Base-by-base conservation (phyloP, 2,888 invertebrate genomes). In the Drosophila parthenogenetica region DNA sequence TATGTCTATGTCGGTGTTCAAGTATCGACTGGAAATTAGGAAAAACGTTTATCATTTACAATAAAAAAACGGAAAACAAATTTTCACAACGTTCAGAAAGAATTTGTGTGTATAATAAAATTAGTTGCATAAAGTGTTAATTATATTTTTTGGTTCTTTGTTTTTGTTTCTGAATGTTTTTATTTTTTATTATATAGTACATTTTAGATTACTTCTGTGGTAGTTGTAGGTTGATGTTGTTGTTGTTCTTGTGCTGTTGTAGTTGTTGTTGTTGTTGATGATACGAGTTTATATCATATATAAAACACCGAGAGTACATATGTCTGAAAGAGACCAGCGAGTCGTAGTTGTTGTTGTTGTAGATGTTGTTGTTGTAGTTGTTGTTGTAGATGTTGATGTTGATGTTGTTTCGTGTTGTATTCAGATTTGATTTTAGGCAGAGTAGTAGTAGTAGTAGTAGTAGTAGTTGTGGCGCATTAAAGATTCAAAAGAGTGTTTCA, bases 401-500 rank as follows among this genome's bases (percentile, higher is more conserved):
- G 65, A 68, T 77, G 67, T 71, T 68, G 68, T 83, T 70, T 71
- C 54, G 54, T 62, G 61, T 74, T 68, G 45, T 55, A 49, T 58
- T 48, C 48, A 48, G 45, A 48, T 49, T 40, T 49, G 16, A 61
- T 71, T 57, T 59, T 67, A 72, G 86, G 86, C 86, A 82, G 73
- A 81, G 77, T 86, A 79, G 86, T 65, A 72, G 67, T 86, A 79
- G 86, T 65, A 72, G 67, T 72, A 61, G 68, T 55, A 66, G 62
- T 63, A 79, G 80, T 73, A 79, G 82, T 54, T 66, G 81, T 83
- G 85, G 85, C 83, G 83, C 87, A 83, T 83, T 71, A 87, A 84
- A 84, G 79, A 79, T 87, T 84, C 76, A 77, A 74, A 85, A 87
- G 76, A 87, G 81, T 84, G 81, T 83, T 80, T 60, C 49, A 78